Percentiles rank a stretch among this genome's conserved stretches.
Evolutionary conservation across 1,140 invertebrate species (phyloP).

Genomic region (Zaprionus gabonicus): DNA sequence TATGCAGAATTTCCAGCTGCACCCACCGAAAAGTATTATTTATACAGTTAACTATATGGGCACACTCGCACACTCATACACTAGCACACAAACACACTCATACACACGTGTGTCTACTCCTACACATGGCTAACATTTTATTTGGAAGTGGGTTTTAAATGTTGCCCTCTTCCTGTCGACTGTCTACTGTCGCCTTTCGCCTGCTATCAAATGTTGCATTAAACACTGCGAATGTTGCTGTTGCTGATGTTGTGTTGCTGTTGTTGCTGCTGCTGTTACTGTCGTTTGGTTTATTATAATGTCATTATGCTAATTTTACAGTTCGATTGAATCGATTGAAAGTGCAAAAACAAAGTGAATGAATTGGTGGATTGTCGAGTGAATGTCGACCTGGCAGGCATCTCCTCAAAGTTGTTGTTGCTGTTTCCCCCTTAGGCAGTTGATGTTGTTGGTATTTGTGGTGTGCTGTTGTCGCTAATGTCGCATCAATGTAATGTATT

Average conservation of each 20-base stretch:
- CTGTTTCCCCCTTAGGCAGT: not conserved
- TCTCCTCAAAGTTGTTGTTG: conserved; percentile 26
- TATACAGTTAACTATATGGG: conserved; percentile 53
- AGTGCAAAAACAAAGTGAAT: conserved; percentile 43
- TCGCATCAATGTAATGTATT: conserved; percentile 76
- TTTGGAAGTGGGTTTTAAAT: conserved; percentile 25
- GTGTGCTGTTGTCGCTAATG: conserved; percentile 69
- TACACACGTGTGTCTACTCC: not conserved
- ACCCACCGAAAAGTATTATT: conserved; percentile 41
- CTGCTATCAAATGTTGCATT: conserved; percentile 37
- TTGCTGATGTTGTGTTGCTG: conserved; percentile 32
- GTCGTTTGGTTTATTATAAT: conserved; percentile 76
- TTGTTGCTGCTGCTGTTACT: conserved; percentile 36
- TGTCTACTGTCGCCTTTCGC: not conserved
- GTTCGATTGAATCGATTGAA: conserved; percentile 54
- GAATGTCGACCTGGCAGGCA: conserved; percentile 53
- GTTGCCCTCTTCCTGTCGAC: conserved; percentile 13
- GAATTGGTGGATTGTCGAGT: conserved; percentile 45
- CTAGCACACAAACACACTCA: not conserved
- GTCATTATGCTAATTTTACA: conserved; percentile 80
- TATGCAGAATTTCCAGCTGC: conserved; percentile 62
- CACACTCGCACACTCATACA: conserved; percentile 19
- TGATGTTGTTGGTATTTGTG: conserved; percentile 39
- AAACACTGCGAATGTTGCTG: conserved; percentile 36
- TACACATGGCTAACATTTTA: conserved; percentile 13